Conservation (phyloP, 1,140 invertebrate species). For the Drosophila bocki region DNA sequence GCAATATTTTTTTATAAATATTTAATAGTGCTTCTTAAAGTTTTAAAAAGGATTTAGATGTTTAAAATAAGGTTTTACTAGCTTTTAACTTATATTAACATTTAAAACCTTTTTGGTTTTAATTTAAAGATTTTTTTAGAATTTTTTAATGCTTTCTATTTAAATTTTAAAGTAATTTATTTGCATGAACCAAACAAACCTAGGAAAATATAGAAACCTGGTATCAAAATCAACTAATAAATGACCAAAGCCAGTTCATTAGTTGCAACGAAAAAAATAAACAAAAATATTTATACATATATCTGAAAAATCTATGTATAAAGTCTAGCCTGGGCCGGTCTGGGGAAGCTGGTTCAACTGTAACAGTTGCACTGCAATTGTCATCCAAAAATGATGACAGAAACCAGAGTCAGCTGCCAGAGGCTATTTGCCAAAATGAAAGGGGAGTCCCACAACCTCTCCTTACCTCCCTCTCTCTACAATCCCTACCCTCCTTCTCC, state of each 20-base stretch:
- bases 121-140: no score
- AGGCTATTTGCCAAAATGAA: conserved; percentile 67
- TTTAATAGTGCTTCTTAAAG: no score
- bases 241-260: conserved; percentile 2
- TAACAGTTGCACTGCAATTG: conserved; percentile 72
- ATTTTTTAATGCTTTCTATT: no score
- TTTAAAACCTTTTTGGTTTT: no score
- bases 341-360: conserved; percentile 26
- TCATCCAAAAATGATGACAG: conserved; percentile 58
- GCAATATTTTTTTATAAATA: no score
- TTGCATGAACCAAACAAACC: not conserved
- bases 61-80: no score
- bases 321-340: no score
- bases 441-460: not conserved
- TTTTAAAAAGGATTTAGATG: no score
- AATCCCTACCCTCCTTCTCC: no score
- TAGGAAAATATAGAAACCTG: not conserved
- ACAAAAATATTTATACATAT: not conserved
- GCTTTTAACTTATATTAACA: no score
- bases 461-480: not conserved
- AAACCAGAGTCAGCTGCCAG: conserved; percentile 39
- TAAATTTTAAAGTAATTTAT: no score
- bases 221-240: not conserved
- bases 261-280: conserved; percentile 5
- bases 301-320: not conserved